phyloP scores from a whole-genome alignment of 2,888 invertebrate genomes.

The Timandra comae region DNA sequence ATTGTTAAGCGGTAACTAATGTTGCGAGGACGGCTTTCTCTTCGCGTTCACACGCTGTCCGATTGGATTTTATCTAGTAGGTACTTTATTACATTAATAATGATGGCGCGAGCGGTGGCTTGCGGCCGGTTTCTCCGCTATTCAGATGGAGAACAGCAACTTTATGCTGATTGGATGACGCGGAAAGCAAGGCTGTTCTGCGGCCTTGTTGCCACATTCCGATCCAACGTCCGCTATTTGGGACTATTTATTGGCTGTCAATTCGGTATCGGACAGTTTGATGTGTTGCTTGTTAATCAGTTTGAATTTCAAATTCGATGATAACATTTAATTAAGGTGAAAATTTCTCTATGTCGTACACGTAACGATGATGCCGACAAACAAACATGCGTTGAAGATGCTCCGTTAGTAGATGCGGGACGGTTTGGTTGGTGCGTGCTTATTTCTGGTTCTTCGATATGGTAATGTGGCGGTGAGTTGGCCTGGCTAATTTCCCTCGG shows the following conservation, averaged over 20 bases:
- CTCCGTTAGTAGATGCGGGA: too few species aligned
- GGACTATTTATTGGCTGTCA: slow-evolving; percentile 53
- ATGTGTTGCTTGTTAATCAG: slow-evolving; percentile 35
- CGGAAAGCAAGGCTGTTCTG: slow-evolving; percentile 67
- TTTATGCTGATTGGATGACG: slow-evolving; percentile 67
- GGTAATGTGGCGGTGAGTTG: background rate
- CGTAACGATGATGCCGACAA: too few species aligned
- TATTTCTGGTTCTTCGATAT: background rate
- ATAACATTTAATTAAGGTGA: slow-evolving; percentile 15
- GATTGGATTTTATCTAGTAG: slow-evolving; percentile 63
- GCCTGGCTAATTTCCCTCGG: slow-evolving; percentile 45
- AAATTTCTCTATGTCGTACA: slow-evolving; percentile 10
- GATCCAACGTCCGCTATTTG: slow-evolving; percentile 50
- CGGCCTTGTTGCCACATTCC: slow-evolving; percentile 69
- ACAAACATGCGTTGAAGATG: too few species aligned
- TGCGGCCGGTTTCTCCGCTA: slow-evolving; percentile 61
- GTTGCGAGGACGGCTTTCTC: slow-evolving; percentile 72
- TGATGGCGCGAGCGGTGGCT: slow-evolving; percentile 60
- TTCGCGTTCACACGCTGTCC: slow-evolving; percentile 72
- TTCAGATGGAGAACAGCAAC: slow-evolving; percentile 55
- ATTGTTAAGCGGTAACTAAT: slow-evolving; percentile 52
- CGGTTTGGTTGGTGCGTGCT: too few species aligned
- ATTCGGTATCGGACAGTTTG: slow-evolving; percentile 36
- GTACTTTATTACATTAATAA: slow-evolving; percentile 69
- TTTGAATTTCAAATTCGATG: slow-evolving; percentile 23